Conservation (phyloP, 2,113 vertebrate genomes). For the Serinus canaria region DNA sequence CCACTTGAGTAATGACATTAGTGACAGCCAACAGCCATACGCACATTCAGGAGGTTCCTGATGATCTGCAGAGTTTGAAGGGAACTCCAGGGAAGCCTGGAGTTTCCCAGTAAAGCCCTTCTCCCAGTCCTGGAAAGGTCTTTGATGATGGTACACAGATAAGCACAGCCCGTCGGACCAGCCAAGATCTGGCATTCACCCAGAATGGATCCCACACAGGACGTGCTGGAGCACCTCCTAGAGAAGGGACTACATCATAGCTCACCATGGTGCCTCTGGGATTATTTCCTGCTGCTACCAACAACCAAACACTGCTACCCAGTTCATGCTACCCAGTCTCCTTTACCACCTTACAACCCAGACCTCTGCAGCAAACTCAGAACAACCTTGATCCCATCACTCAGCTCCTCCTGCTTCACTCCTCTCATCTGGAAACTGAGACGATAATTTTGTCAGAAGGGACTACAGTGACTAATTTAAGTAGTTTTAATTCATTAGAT, state of each 20-base stretch:
- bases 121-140: neutral
- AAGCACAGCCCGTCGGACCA: neutral
- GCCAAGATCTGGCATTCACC: neutral
- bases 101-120: neutral
- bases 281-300: neutral
- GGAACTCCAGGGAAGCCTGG: neutral
- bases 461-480: neutral
- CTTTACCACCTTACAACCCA: neutral
- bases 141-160: too few species aligned
- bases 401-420: neutral
- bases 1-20: fast-evolving
- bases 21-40: neutral
- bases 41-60: neutral
- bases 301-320: neutral
- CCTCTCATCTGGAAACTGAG: neutral
- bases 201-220: neutral
- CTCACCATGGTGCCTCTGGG: fast-evolving
- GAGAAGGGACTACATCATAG: neutral
- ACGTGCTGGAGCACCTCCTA: neutral
- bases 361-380: neutral
- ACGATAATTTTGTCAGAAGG: neutral
- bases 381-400: neutral
- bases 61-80: neutral
- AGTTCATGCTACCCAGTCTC: neutral
- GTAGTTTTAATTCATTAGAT: neutral